Conservation (phyloP, 1,140 invertebrate species). For the Hormaphis cornu region DNA sequence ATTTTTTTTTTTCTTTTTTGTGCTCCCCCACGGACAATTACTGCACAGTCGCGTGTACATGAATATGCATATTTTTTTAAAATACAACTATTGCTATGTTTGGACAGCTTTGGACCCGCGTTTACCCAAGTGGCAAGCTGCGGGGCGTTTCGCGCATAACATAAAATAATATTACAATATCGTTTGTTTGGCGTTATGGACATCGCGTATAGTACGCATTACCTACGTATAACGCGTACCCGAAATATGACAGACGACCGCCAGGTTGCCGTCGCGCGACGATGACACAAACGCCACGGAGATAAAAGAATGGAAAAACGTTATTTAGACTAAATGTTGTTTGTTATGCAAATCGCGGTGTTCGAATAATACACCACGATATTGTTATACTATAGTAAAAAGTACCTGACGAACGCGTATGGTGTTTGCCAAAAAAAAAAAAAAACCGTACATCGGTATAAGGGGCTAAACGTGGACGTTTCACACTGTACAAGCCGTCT, state of each 20-base stretch:
- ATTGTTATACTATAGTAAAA: neutral
- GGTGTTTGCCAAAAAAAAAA: conserved; percentile 20
- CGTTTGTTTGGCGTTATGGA: neutral
- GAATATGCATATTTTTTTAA: neutral
- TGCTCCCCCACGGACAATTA: neutral
- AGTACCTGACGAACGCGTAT: neutral
- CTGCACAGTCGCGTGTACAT: too few species aligned
- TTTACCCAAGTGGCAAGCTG: conserved; percentile 14
- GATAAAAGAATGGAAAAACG: neutral
- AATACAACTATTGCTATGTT: conserved; percentile 7
- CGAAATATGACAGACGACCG: neutral
- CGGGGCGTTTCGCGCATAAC: neutral
- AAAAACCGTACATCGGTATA: too few species aligned
- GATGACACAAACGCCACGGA: neutral
- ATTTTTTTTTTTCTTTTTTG: too few species aligned
- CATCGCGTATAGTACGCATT: neutral
- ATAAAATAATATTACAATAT: too few species aligned
- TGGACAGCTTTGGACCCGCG: too few species aligned
- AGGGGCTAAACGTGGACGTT: neutral
- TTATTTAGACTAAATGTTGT: conserved; percentile 7
- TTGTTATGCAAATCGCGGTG: conserved; percentile 14
- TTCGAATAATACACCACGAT: neutral
- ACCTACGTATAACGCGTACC: neutral
- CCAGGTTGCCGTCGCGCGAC: neutral
- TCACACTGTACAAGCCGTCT: neutral